phyloP scores from a whole-genome alignment of 1,140 invertebrate species.

The Brachionus plicatilis region DNA sequence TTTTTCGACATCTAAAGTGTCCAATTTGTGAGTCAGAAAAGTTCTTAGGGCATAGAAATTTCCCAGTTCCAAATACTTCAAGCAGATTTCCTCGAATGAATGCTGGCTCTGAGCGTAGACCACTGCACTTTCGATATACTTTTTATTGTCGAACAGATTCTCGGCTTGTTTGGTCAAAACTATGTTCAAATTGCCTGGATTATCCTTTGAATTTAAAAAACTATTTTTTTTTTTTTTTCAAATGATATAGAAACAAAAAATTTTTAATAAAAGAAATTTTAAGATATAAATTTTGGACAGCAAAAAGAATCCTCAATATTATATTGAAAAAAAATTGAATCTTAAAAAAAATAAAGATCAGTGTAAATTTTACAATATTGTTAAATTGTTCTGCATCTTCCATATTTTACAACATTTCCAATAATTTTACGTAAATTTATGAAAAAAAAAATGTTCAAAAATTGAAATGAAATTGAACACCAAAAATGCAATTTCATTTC shows the following conservation, averaged over 20 bases:
- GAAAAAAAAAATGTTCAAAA: too few species aligned
- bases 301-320: too few species aligned
- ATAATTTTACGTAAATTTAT: too few species aligned
- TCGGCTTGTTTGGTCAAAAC: slow-evolving; percentile 83
- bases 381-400: too few species aligned
- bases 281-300: too few species aligned
- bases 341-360: background rate
- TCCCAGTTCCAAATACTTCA: slow-evolving; percentile 79
- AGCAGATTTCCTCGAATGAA: slow-evolving; percentile 86
- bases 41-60: slow-evolving; percentile 77
- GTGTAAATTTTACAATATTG: too few species aligned
- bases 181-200: slow-evolving; percentile 72
- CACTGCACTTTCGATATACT: slow-evolving; percentile 74
- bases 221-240: background rate
- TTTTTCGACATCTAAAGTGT: slow-evolving; percentile 47
- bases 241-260: too few species aligned
- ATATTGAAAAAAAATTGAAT: background rate
- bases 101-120: slow-evolving; percentile 79
- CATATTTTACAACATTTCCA: too few species aligned
- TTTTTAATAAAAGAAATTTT: background rate
- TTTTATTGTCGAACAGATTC: slow-evolving; percentile 70
- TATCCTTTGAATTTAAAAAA: slow-evolving; percentile 61
- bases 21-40: slow-evolving; percentile 66
- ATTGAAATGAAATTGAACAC: too few species aligned
- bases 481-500: too few species aligned